Evolutionary conservation across 1,140 invertebrate genomes (phyloP), one percentile per base, ranked within the genome.

Genomic region (Laupala kohalensis): DNA sequence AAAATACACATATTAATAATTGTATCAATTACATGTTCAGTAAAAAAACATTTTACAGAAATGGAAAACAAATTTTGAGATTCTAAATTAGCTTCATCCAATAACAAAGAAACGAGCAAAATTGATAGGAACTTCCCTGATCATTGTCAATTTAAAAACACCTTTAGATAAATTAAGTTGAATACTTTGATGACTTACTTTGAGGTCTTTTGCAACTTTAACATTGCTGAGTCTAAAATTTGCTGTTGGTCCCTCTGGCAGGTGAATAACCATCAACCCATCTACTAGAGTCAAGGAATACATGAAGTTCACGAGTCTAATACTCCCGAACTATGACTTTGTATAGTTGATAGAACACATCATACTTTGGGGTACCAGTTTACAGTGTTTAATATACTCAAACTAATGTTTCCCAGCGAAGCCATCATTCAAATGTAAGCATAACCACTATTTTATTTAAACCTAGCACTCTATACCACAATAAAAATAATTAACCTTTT

Each of bases 201-300:
- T 79, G 12, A 95, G 83, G 77, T 94, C 92, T 71, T 90, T 87
- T 4, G 92, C 93, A 71, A 93, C 86, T 81, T 90, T 91, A 6
- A 93, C 90, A 80, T 93, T 94, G 72, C 88, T 91, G 0, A 90
- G 75, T 77, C 88, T 88, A 74, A 91, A 98, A 78, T 95, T 85
- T 26, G 96, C 94, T 0, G 97, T 99, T 3, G 97, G 97, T 4
- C 97, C 97, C 77, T 95, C 87, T 1, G 97, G 97, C 72, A 99
- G 84, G 83, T 99, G 96, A 75, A 95, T 90, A 2, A 99, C 81
- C 25, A 98, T 23, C 53, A 71, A 12, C 6, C 70, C 70, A 30
- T 71, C 70, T 71, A 29, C 9, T 19, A 13, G 9, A 53, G 28
- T 70, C 13, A 19, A 69, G 5, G 24, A 37, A 64, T 26, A 25